phyloP scores from a whole-genome alignment of 1,140 invertebrate genomes.

The Phenacoccus solenopsis region DNA sequence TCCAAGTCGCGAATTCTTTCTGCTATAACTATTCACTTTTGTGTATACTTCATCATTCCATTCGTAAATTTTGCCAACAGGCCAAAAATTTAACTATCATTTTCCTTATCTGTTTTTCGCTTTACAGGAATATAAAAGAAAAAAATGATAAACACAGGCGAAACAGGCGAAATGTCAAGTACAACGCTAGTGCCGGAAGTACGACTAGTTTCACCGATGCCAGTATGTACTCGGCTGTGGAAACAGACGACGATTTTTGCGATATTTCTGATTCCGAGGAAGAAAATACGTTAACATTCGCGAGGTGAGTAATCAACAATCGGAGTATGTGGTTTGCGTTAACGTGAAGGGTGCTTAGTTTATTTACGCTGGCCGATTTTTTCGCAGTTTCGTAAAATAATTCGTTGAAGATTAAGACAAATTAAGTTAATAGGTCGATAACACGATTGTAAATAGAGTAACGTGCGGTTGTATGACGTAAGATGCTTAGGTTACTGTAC shows the following conservation, averaged over 20 bases:
- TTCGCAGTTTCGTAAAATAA: too few relatives aligned
- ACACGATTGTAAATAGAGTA: not conserved
- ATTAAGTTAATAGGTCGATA: not conserved
- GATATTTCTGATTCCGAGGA: slow-evolving; percentile 5
- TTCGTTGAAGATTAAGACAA: not conserved
- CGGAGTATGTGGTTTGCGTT: too few relatives aligned
- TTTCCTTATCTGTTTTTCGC: not conserved
- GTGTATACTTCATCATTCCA: not conserved
- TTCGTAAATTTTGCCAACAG: not conserved
- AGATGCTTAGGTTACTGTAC: not conserved
- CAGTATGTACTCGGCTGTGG: slow-evolving; percentile 3
- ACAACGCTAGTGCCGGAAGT: not conserved
- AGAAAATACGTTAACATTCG: not conserved
- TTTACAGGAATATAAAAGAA: not conserved
- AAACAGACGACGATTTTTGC: slow-evolving; percentile 6
- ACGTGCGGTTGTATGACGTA: not conserved
- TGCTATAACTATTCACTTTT: not conserved
- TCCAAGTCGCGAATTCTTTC: too few relatives aligned
- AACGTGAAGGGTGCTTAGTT: too few relatives aligned
- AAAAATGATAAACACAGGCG: not conserved
- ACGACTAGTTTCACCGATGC: slow-evolving; percentile 6
- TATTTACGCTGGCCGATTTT: too few relatives aligned
- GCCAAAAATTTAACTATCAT: not conserved
- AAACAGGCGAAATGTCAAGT: not conserved
- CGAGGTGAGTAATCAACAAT: not conserved